Evolutionary conservation across 30 jellyfish, hydroid and myxozoan species (phyloP).

Genomic region (Turritopsis rubra): DNA sequence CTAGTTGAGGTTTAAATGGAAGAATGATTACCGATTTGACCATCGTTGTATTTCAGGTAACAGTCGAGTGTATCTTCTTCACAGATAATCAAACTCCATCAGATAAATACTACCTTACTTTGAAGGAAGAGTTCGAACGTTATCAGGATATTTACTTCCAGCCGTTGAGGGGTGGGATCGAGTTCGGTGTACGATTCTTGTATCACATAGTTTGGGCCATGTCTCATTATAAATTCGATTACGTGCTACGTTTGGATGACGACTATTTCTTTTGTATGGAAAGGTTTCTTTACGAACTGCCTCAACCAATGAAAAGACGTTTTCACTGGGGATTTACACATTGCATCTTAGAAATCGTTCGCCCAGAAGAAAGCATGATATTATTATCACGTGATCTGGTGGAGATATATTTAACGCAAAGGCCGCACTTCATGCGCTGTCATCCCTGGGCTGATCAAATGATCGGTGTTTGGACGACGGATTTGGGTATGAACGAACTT

Average conservation of each 20-base stretch:
- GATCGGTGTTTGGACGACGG: slow-evolving; percentile 37
- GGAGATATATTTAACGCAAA: slow-evolving; percentile 24
- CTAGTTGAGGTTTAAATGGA: too few relatives aligned
- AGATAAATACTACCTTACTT: background rate
- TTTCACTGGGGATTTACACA: slow-evolving; percentile 46
- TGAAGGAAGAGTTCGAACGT: slow-evolving; percentile 23
- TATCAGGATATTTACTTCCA: slow-evolving; percentile 60
- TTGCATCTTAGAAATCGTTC: slow-evolving; percentile 15
- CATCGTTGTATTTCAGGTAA: slow-evolving; percentile 35
- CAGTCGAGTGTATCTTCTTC: slow-evolving; percentile 59
- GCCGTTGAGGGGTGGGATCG: slow-evolving; percentile 57
- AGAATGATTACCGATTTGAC: too few relatives aligned
- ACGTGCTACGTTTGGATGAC: slow-evolving; percentile 73
- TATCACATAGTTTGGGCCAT: slow-evolving; percentile 80
- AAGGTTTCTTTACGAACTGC: slow-evolving; percentile 29
- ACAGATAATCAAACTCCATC: slow-evolving; percentile 39
- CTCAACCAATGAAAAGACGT: slow-evolving; percentile 11
- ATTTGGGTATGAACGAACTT: background rate
- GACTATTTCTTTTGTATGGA: slow-evolving; percentile 68
- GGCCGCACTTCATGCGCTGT: slow-evolving; percentile 29
- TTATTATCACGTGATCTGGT: slow-evolving; percentile 28
- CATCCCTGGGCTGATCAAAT: slow-evolving; percentile 51
- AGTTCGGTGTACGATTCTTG: slow-evolving; percentile 71
- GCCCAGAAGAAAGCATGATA: slow-evolving; percentile 43
- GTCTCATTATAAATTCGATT: slow-evolving; percentile 56